A percentile compares a stretch with the other conserved stretches of the same genome.
These are phyloP conservation scores for Oscheius sp. DNA, from an alignment of 2,888 invertebrate genomes.

Conservation along the genomic window DNA sequence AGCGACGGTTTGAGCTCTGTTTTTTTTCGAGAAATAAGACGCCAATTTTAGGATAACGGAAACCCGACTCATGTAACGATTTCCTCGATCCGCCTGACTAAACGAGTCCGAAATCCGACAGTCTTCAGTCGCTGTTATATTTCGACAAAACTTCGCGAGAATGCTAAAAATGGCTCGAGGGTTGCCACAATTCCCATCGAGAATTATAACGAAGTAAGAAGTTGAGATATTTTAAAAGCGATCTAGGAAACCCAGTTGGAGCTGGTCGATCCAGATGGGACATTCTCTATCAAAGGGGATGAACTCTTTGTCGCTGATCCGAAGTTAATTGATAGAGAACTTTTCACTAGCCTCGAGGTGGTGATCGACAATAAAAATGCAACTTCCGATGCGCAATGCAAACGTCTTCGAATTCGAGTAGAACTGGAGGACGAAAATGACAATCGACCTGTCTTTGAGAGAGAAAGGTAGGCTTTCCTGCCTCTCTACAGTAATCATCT, in stretches of 20 bases:
- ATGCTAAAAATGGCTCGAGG: constrained; percentile 38
- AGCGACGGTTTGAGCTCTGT: constrained; percentile 33
- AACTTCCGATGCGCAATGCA: constrained; percentile 29
- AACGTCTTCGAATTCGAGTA: constrained; percentile 45
- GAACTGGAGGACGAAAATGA: constrained; percentile 66
- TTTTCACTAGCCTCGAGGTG: constrained; percentile 47
- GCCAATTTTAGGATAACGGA: neutral
- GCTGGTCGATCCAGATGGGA: constrained; percentile 48
- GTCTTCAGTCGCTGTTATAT: constrained; percentile 39
- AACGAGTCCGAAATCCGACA: neutral
- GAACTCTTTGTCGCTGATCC: constrained; percentile 34
- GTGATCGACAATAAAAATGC: constrained; percentile 42
- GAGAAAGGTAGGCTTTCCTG: constrained; percentile 28
- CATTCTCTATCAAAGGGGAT: constrained; percentile 33
- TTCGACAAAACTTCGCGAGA: constrained; percentile 37
- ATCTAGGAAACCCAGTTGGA: constrained; percentile 37
- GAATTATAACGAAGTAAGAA: neutral
- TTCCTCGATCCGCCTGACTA: neutral
- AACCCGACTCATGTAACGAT: neutral
- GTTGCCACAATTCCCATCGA: constrained; percentile 19
- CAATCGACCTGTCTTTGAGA: constrained; percentile 64
- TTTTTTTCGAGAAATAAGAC: neutral
- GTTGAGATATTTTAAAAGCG: neutral
- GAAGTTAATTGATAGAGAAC: constrained; percentile 45
- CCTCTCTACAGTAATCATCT: too few species aligned